Evolutionary conservation across 2,113 vertebrate species (phyloP).

Genomic region (Anas platyrhynchos): DNA sequence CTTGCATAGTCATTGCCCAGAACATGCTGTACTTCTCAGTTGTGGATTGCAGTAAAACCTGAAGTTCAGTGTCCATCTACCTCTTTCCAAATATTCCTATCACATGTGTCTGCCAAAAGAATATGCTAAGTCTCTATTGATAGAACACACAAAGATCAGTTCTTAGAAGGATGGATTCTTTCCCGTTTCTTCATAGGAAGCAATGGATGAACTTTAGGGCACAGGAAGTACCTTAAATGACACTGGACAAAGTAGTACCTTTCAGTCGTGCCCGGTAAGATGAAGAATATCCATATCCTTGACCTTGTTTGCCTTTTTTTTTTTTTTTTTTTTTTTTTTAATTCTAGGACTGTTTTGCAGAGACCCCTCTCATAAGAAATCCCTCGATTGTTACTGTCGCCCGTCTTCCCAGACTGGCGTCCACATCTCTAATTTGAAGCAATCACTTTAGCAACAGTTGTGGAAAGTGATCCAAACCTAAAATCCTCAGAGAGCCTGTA

Average conservation of each 20-base stretch:
- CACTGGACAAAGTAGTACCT: slow-evolving; percentile 53
- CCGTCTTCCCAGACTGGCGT: background rate
- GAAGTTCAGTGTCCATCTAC: background rate
- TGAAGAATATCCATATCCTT: slow-evolving; percentile 80
- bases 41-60: background rate
- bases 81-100: background rate
- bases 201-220: background rate
- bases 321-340: background rate
- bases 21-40: background rate
- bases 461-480: background rate
- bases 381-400: background rate
- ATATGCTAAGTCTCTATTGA: background rate
- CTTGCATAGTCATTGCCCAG: background rate
- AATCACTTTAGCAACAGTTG: background rate
- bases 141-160: background rate
- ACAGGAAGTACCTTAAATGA: background rate
- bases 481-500: background rate
- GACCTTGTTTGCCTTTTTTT: too few relatives aligned
- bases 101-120: background rate
- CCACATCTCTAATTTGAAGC: background rate
- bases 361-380: background rate
- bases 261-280: slow-evolving; percentile 80
- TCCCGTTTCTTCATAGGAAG: background rate
- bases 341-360: background rate
- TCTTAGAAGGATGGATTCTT: background rate